These are phyloP conservation scores for Mobula hypostoma DNA, from an alignment of 2,113 vertebrate genomes.

Conservation along the genomic window DNA sequence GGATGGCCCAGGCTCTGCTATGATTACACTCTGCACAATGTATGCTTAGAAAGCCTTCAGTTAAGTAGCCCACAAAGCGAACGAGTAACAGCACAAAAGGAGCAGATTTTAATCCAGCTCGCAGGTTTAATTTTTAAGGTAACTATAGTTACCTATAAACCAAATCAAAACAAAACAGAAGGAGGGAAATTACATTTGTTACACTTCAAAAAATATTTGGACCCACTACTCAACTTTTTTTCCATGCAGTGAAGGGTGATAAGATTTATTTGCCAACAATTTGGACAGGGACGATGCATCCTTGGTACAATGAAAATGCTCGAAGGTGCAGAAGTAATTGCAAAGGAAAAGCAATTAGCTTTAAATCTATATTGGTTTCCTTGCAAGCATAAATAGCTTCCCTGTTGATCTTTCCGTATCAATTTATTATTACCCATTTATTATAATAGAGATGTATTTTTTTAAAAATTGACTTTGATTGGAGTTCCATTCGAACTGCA, in stretches of 20 bases:
- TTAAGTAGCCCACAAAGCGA: background rate
- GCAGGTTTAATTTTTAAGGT: background rate
- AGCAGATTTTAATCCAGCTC: background rate
- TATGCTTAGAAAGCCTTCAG: background rate
- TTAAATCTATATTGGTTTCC: background rate
- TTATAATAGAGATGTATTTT: background rate
- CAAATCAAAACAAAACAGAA: background rate
- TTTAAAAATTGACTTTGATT: background rate
- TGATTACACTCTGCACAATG: background rate
- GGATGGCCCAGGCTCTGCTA: background rate
- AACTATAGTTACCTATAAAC: background rate
- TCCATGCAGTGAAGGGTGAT: background rate
- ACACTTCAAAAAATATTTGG: background rate
- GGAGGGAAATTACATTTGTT: background rate
- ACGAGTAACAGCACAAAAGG: background rate
- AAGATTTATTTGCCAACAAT: background rate
- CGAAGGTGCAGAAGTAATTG: background rate
- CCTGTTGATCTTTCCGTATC: background rate
- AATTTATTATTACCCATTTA: background rate
- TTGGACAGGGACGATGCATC: background rate
- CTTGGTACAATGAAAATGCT: slow-evolving; percentile 1
- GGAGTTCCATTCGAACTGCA: background rate
- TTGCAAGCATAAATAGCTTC: slow-evolving; percentile 1
- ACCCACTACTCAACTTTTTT: background rate
- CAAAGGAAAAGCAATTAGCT: background rate